phyloP scores from a whole-genome alignment of 35 echinoderm and acorn worm genomes.

The Ophiothrix spiculata region DNA sequence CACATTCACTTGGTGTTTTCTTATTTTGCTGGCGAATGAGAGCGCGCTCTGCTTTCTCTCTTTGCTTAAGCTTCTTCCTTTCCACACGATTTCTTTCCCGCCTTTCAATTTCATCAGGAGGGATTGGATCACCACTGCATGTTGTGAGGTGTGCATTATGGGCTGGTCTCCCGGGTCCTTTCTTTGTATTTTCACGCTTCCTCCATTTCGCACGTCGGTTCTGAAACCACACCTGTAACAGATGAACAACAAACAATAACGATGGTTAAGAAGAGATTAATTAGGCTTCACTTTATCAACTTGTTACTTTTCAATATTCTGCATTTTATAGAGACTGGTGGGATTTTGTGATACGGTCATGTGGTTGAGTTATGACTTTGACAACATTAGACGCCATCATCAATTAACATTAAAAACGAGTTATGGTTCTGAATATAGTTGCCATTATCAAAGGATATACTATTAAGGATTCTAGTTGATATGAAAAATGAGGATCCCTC shows the following conservation, averaged over 20 bases:
- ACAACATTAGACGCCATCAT: too few species aligned
- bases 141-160: slow-evolving; percentile 92
- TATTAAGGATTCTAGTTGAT: too few species aligned
- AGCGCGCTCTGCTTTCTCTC: slow-evolving; percentile 59
- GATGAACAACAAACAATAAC: neutral
- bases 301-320: too few species aligned
- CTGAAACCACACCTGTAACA: slow-evolving; percentile 90
- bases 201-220: slow-evolving; percentile 96
- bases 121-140: slow-evolving; percentile 91
- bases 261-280: neutral
- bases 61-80: slow-evolving; percentile 76
- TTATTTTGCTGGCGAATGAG: neutral
- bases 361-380: neutral
- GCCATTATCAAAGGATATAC: too few species aligned
- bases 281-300: too few species aligned
- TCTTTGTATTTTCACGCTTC: slow-evolving; percentile 95
- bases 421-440: too few species aligned
- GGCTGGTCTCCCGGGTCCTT: slow-evolving; percentile 88
- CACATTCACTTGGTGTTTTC: slow-evolving; percentile 1
- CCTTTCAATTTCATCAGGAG: slow-evolving; percentile 78
- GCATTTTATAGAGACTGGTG: neutral
- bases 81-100: slow-evolving; percentile 66
- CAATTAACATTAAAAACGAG: too few species aligned
- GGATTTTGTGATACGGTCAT: neutral
- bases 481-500: too few species aligned